Evolutionary conservation across 2,113 vertebrate genomes (phyloP).

Genomic region (Phodopus roborovskii): DNA sequence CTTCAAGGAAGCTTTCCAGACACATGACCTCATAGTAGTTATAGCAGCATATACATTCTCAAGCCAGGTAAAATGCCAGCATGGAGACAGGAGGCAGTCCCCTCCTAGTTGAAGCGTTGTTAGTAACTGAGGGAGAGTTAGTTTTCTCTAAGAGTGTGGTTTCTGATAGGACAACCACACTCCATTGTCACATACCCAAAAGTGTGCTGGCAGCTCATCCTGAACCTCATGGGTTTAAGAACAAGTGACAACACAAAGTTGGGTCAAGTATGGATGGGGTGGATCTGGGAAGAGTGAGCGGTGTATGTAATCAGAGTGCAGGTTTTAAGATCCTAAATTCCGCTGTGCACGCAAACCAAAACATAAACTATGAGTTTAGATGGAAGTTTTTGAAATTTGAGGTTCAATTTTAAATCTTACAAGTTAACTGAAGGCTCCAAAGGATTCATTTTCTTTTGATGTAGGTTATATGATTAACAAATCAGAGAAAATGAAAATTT

Average conservation of each 20-base stretch:
- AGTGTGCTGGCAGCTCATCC: background rate
- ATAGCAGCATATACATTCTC: background rate
- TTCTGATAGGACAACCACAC: background rate
- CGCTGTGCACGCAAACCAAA: constrained; percentile 3
- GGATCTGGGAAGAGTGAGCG: background rate
- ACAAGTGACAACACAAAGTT: background rate
- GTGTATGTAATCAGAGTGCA: background rate
- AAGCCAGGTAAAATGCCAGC: background rate
- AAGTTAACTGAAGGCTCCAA: background rate
- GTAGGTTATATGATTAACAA: background rate
- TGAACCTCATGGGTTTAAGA: background rate
- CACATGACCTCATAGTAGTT: background rate
- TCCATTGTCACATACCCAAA: background rate
- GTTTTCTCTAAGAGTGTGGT: background rate
- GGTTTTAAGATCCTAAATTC: constrained; percentile 6
- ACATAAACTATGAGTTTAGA: background rate
- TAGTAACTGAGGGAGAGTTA: background rate
- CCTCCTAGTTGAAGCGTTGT: background rate
- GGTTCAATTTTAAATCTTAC: constrained; percentile 18
- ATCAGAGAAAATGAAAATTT: background rate
- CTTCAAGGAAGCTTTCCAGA: background rate
- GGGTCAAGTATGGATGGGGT: background rate
- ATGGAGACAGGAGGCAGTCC: background rate
- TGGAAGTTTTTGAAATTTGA: background rate
- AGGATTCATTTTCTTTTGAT: constrained; percentile 43